A percentile compares a stretch with the other conserved stretches of the same genome.
Conservation (phyloP, 2,888 invertebrate species). For the Himalopsyche tibetana region DNA sequence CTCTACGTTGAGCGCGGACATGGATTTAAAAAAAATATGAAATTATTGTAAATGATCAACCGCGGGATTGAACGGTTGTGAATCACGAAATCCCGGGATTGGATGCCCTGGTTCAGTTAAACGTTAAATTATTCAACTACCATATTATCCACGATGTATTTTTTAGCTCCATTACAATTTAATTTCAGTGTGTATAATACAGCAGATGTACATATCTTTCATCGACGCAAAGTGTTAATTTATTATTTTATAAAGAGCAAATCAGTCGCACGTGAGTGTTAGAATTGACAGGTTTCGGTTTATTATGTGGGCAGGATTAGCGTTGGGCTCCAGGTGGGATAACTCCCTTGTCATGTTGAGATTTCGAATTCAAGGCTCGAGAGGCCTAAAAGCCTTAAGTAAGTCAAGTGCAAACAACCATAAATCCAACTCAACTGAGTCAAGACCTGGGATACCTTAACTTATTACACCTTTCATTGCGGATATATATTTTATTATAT, state of each 20-base stretch:
- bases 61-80: too few relatives aligned
- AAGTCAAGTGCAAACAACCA: conserved; percentile 59
- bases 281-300: conserved; percentile 3
- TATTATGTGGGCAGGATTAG: conserved; percentile 32
- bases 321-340: conserved; percentile 32
- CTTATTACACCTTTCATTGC: conserved; percentile 46
- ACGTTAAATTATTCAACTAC: too few relatives aligned
- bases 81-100: too few relatives aligned
- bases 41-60: too few relatives aligned
- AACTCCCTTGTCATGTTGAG: conserved; percentile 25
- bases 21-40: too few relatives aligned
- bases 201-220: not conserved
- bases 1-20: too few relatives aligned
- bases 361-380: not conserved
- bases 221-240: not conserved
- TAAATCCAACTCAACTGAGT: conserved; percentile 43
- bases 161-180: too few relatives aligned
- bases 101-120: too few relatives aligned
- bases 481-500: not conserved
- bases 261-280: conserved; percentile 37
- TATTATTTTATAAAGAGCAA: not conserved
- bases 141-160: too few relatives aligned
- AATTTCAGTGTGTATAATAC: not conserved
- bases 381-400: conserved; percentile 43
- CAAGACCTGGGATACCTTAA: conserved; percentile 36